Percentiles rank a stretch among this genome's conserved stretches.
Conservation (phyloP, 2,113 vertebrate species). For the Coturnix japonica region DNA sequence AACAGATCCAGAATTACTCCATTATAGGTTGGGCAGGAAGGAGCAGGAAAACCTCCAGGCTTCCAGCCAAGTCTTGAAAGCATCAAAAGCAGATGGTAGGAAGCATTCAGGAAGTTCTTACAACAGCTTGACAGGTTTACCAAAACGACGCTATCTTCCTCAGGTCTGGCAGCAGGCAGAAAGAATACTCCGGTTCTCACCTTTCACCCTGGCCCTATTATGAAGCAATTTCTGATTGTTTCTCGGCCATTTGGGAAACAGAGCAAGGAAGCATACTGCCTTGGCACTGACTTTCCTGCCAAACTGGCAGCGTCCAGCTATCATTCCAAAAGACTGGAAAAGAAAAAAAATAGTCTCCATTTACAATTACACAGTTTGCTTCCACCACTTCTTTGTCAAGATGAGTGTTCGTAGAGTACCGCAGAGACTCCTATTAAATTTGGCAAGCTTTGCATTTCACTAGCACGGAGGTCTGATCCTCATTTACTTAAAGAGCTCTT, state of each 20-base stretch:
- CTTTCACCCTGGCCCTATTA: constrained; percentile 48
- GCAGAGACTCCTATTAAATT: background rate
- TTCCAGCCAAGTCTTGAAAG: constrained; percentile 79
- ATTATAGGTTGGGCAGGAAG: constrained; percentile 81
- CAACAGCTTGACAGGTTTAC: constrained; percentile 75
- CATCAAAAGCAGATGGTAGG: constrained; percentile 86
- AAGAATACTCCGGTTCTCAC: constrained; percentile 54
- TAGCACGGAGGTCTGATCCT: constrained; percentile 27
- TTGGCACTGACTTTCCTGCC: background rate
- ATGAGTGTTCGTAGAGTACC: background rate
- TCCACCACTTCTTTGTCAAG: background rate
- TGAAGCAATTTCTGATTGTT: constrained; percentile 27
- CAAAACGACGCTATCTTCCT: constrained; percentile 68
- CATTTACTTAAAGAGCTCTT: constrained; percentile 10
- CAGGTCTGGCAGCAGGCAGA: constrained; percentile 67
- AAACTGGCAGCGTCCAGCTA: background rate
- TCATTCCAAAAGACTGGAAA: background rate
- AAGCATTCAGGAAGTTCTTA: constrained; percentile 82
- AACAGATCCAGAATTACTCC: constrained; percentile 77
- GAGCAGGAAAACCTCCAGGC: constrained; percentile 84
- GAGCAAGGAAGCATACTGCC: background rate
- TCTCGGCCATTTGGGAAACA: background rate
- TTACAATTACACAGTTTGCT: background rate
- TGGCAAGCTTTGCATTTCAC: background rate
- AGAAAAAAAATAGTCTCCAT: background rate